Conservation (phyloP, 1,140 invertebrate genomes). For the Anoplophora glabripennis region DNA sequence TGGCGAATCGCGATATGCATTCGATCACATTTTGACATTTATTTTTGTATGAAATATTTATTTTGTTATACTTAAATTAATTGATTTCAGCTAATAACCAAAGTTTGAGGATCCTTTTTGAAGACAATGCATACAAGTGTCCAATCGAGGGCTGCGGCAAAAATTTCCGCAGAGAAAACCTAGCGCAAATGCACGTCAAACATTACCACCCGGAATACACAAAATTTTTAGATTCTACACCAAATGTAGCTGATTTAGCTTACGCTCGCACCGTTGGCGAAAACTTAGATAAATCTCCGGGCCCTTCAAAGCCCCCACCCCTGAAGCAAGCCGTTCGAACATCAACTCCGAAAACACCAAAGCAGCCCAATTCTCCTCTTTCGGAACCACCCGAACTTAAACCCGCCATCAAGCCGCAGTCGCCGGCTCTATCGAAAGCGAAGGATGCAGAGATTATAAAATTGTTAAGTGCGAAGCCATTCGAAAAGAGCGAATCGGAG, state of each 20-base stretch:
- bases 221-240: constrained; percentile 71
- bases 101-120: constrained; percentile 38
- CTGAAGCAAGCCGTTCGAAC: neutral
- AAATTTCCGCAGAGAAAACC: constrained; percentile 84
- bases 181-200: constrained; percentile 87
- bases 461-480: constrained; percentile 37
- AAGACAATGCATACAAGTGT: constrained; percentile 73
- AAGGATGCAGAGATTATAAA: constrained; percentile 46
- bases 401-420: constrained; percentile 1
- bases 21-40: too few species aligned
- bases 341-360: constrained; percentile 16
- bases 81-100: constrained; percentile 9
- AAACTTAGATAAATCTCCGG: constrained; percentile 47
- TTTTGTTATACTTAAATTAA: too few species aligned
- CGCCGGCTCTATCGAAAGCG: constrained; percentile 3
- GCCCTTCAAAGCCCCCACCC: constrained; percentile 5
- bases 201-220: constrained; percentile 82
- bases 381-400: constrained; percentile 5
- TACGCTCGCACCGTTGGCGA: constrained; percentile 70
- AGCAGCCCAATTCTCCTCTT: neutral
- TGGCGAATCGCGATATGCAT: too few species aligned
- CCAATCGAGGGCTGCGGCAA: constrained; percentile 80
- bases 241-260: constrained; percentile 81
- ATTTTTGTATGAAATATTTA: too few species aligned
- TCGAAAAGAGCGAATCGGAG: constrained; percentile 27